A percentile compares a stretch with the other conserved stretches of the same genome.
Evolutionary conservation across 2,797 vertebrate genomes (phyloP).

Genomic region (Gobio occitaniae): DNA sequence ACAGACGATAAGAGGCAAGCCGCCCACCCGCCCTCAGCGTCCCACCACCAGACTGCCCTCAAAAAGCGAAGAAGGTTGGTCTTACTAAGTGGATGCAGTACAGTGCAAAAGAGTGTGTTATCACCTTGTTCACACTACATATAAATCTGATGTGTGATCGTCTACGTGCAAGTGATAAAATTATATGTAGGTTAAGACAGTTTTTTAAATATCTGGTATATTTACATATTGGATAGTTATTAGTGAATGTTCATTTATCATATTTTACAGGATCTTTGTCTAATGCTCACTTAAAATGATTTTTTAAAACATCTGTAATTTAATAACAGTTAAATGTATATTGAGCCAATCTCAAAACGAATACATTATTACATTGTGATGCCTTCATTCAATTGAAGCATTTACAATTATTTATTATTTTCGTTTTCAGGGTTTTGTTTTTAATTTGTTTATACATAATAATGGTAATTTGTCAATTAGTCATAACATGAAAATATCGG

Average conservation of each 20-base stretch:
- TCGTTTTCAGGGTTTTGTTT: neutral
- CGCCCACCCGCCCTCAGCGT: slow-evolving; percentile 81
- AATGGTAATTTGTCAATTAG: neutral
- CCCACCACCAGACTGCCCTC: slow-evolving; percentile 81
- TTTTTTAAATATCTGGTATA: neutral
- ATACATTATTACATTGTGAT: neutral
- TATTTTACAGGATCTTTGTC: neutral
- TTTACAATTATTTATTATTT: neutral
- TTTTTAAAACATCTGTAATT: neutral
- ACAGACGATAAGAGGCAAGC: slow-evolving; percentile 88
- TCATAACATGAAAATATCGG: neutral
- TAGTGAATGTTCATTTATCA: neutral
- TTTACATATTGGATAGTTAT: neutral
- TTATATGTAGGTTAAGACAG: neutral
- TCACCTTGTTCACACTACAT: neutral
- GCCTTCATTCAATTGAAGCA: neutral
- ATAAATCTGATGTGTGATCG: neutral
- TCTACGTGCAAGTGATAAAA: neutral
- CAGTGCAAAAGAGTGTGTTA: neutral
- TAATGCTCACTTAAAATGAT: neutral
- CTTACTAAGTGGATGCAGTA: neutral
- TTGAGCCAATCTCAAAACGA: neutral
- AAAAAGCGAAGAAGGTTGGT: slow-evolving; percentile 88
- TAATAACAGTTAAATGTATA: neutral
- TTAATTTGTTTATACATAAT: neutral